Base-by-base conservation (phyloP, 1,140 invertebrate genomes). In the Thaumetopoea pityocampa region DNA sequence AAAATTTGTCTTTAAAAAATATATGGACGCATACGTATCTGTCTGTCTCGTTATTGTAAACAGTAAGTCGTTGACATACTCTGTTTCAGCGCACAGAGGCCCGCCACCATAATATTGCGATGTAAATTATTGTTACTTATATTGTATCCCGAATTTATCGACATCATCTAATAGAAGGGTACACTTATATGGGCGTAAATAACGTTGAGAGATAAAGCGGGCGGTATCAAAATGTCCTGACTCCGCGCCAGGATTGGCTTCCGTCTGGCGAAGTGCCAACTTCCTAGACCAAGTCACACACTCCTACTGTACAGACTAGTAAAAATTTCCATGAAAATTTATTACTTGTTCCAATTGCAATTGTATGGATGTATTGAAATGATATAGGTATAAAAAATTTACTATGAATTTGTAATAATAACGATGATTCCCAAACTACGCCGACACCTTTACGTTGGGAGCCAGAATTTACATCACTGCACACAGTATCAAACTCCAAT, bases 191-290 rank as follows among this genome's bases (percentile, higher is more conserved):
- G 59, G 52, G 32, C 23, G 32, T 30, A 41, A 41, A 41, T 41
- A 32, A 32, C 16, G 37, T 50, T 54, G 42, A 32, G 40, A 46
- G 59, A 76, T 68, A 69, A 66, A 61, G 54, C 53, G 46, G 50
- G 52, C 45, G 40, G 42, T 72, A 67, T 70, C 63, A 67, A 57
- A 72, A 59, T 60, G 62, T 61, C 59, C 70, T 68, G 68, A 71
- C 57, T 62, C 46, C 11, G 63, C 52, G 64, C 73, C 73, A 76
- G 69, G 56, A 78, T 67, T 65, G 58, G 58, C 56, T 66, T 69
- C 57, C 73, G 57, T 29, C 60, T 78, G 77, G 73, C 77, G 32
- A 4, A 8, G 32, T 8, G 71, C 77, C 77, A 81, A 60, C 47
- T 44, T 58, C 43, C 52, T 50, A 28, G 41, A 44, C 32, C 44